Evolutionary conservation across 92 coral and sea anemone genomes (phyloP), one percentile per base, ranked within the genome.

Genomic region (Bergia puertoricense): DNA sequence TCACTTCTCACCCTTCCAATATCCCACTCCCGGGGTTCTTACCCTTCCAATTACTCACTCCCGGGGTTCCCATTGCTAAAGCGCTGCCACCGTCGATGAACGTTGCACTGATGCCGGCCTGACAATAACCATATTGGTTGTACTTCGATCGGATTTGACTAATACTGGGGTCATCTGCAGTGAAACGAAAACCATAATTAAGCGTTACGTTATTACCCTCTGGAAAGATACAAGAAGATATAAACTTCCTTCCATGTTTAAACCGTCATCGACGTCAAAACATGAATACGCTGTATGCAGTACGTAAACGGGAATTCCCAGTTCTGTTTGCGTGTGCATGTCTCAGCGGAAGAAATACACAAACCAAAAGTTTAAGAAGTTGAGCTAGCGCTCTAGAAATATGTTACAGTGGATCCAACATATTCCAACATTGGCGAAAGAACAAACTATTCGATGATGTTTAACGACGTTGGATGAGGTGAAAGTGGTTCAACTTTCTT

Each of bases 31-130:
- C 38, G 90, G 85, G 46, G 94, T 80, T 50, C 98, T 30, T 30
- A 94, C 98, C 98, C 83, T 86, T 89, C 36, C 91, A 86, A 48
- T 20, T 39, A 37, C 76, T 57, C 10, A 48, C 79, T 18, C 98
- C 96, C 38, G 90, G 85, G 46, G 94, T 80, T 50, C 98, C 94
- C 80, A 94, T 76, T 38, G 93, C 88, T 14, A 89, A 80, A 8
- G 85, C 81, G 4, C 79, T 41, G 10, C 93, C 93, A 57, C 88
- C 76, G 44, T 74, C 69, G 43, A 88, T 45, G 77, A 91, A 46
- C 0, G 94, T 81, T 1, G 93, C 96, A 62, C 96, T 92, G 71
- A 94, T 90, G 1, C 98, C 98, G 11, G 95, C 93, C 76, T 93
- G 91, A 30, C 98, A 96, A 16, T 30, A 73, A 5, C 94, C 98